phyloP scores from a whole-genome alignment of 2,888 invertebrate species.

The Temnothorax unifasciatus region DNA sequence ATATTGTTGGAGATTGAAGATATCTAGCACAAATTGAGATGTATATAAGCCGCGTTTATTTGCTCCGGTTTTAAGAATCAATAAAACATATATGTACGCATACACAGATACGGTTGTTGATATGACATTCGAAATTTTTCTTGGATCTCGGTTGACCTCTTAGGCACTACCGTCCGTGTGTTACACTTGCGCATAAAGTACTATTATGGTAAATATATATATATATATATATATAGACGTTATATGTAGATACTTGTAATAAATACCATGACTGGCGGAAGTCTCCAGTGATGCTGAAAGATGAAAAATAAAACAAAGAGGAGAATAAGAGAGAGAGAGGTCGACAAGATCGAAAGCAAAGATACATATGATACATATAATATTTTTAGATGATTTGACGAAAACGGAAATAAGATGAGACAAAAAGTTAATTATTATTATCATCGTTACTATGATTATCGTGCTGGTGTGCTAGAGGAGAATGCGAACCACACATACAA shows the following conservation, averaged over 20 bases:
- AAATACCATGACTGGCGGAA: conserved; percentile 20
- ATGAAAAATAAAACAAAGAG: conserved; percentile 5
- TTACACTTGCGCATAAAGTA: conserved; percentile 59
- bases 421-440: conserved; percentile 58
- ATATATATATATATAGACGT: conserved; percentile 35
- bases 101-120: conserved; percentile 13
- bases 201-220: conserved; percentile 36
- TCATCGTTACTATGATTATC: conserved; percentile 41
- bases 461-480: not conserved
- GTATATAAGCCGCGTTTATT: conserved; percentile 9
- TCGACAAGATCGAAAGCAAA: conserved; percentile 56
- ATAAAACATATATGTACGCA: conserved; percentile 5
- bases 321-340: conserved; percentile 39
- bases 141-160: conserved; percentile 65
- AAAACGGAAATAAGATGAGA: conserved; percentile 60
- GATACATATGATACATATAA: conserved; percentile 70
- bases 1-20: not conserved
- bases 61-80: not conserved
- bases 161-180: conserved; percentile 73
- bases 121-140: conserved; percentile 37
- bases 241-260: conserved; percentile 40
- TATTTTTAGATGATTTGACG: conserved; percentile 81
- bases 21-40: conserved; percentile 9
- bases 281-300: conserved; percentile 1
- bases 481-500: not conserved